Base-by-base conservation (phyloP, 2,797 vertebrate genomes). In the Telmatherina bonti region DNA sequence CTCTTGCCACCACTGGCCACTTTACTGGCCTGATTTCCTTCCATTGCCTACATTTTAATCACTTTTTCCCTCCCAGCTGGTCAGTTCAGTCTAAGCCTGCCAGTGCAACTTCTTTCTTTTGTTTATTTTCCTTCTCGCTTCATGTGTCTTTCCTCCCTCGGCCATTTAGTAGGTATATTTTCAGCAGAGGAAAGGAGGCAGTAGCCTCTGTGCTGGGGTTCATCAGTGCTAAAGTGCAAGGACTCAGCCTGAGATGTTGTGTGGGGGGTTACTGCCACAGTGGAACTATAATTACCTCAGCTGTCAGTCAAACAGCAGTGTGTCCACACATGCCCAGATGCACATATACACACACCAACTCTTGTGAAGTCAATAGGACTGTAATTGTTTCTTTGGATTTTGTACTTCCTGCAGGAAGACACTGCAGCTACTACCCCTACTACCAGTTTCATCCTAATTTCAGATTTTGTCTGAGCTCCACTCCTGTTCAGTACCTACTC, bases 201-300 rank as follows among this genome's bases (percentile, higher is more conserved):
- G 79, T 79, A 55, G 79, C 67, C 70, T 60, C 51, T n/a, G 27
- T 43, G 81, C 67, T 33, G 67, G 70, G 72, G 75, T 84, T 82
- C 69, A 70, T 78, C 83, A 72, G 67, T 64, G 76, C 69, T 15
- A 7, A 62, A 80, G 84, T 81, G 87, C 45, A 65, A 86, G 76
- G 78, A 83, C 82, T 88, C 82, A 71, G 77, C 73, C 78, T 70
- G 82, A 76, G 76, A 87, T 91, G 89, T 91, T 88, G 82, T 8
- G 18, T 30, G 20, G 55, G 67, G 79, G 88, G 87, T 90, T 88
- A 89, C 80, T 81, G 76, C 84, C 79, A 89, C 88, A 71, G 72
- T 76, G 79, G 74, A 85, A 85, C 80, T 82, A 89, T 91, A 91
- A 92, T 93, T 91, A 92, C 89, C 82, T 86, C 59, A 60, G 75